Conservation (phyloP, 2,113 vertebrate species). For the Callipepla californica region DNA sequence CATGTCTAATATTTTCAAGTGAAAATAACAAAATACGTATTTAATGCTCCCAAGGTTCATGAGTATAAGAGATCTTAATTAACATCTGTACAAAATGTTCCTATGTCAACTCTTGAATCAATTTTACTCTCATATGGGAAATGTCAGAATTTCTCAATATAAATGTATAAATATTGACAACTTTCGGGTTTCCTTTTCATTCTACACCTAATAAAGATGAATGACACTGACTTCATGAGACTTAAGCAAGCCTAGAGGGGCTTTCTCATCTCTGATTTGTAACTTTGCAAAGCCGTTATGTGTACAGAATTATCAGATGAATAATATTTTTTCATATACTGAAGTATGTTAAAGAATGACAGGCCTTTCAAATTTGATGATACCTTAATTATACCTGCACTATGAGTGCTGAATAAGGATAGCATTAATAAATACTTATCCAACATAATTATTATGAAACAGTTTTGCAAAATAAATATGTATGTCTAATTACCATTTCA, state of each 20-base stretch:
- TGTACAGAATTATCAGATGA: conserved; percentile 61
- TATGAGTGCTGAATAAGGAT: conserved; percentile 32
- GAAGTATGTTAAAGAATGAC: conserved; percentile 23
- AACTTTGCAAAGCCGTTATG: conserved; percentile 9
- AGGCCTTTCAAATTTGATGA: conserved; percentile 61
- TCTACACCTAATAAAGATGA: conserved; percentile 46
- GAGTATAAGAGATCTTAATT: conserved; percentile 44
- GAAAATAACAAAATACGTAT: conserved; percentile 16
- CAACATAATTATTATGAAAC: conserved; percentile 41
- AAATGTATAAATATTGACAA: conserved; percentile 57
- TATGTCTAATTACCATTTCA: not conserved
- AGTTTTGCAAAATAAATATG: not conserved
- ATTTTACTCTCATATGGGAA: not conserved
- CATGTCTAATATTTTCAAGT: not conserved
- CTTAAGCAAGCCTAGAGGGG: not conserved
- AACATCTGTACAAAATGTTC: conserved; percentile 20
- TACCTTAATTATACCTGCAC: conserved; percentile 39
- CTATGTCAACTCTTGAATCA: conserved; percentile 5
- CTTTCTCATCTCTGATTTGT: not conserved
- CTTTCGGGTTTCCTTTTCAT: not conserved
- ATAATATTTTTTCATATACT: conserved; percentile 61
- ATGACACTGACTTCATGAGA: conserved; percentile 21
- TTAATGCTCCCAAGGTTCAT: conserved; percentile 8
- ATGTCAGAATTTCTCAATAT: conserved; percentile 42
- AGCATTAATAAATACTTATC: conserved; percentile 39